Conservation (phyloP, 2,888 invertebrate species). For the Steinernema scapterisci region DNA sequence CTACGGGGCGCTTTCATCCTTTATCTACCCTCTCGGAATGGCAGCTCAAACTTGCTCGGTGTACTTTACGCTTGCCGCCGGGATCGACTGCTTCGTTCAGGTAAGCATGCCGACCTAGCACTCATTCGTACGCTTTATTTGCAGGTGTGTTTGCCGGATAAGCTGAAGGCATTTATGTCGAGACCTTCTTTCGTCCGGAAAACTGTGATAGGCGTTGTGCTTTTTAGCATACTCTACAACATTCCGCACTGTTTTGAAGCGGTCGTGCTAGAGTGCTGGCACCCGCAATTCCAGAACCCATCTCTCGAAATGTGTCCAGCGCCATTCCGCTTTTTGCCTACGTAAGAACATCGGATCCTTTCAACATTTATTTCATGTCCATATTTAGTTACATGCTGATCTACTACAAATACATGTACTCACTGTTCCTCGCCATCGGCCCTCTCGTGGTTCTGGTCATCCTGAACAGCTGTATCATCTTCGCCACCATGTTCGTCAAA, state of each 20-base stretch:
- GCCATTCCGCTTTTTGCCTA: conserved; percentile 55
- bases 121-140: conserved; percentile 34
- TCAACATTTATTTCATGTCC: background rate
- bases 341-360: conserved; percentile 42
- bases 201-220: conserved; percentile 48
- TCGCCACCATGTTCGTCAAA: conserved; percentile 47
- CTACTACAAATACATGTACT: conserved; percentile 65
- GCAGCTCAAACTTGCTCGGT: conserved; percentile 67
- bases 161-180: conserved; percentile 43
- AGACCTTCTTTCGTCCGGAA: conserved; percentile 45
- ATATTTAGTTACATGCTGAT: conserved; percentile 54
- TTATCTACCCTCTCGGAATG: conserved; percentile 49
- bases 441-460: conserved; percentile 60
- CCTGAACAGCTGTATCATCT: conserved; percentile 62
- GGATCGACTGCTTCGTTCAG: conserved; percentile 64
- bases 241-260: conserved; percentile 65
- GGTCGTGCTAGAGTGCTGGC: conserved; percentile 61
- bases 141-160: conserved; percentile 59
- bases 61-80: conserved; percentile 67
- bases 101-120: conserved; percentile 38
- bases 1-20: conserved; percentile 52
- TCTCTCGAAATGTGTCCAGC: conserved; percentile 63
- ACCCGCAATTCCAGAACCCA: conserved; percentile 48
- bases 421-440: conserved; percentile 64
- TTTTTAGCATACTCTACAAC: conserved; percentile 63